These are phyloP conservation scores for Diorhabda sublineata DNA, from an alignment of 1,140 invertebrate species.

Conservation along the genomic window DNA sequence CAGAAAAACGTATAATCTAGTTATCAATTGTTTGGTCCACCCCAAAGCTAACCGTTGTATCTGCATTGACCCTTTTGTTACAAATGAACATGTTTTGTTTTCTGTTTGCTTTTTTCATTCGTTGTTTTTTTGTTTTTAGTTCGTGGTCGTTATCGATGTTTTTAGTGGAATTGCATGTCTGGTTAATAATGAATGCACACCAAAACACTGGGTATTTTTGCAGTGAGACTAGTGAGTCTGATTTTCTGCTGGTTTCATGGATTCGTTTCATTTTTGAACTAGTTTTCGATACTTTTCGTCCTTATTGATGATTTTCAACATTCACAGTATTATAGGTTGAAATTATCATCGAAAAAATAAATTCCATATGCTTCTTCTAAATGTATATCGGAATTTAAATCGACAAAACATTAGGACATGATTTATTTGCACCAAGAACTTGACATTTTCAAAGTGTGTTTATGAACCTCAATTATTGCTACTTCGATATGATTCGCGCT, in stretches of 20 bases:
- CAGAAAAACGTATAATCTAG: slow-evolving; percentile 2
- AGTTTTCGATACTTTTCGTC: neutral
- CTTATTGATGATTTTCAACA: no score
- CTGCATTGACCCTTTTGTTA: slow-evolving; percentile 19
- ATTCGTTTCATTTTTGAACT: slow-evolving; percentile 9
- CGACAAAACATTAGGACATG: no score
- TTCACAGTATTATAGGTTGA: no score
- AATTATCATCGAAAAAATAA: no score
- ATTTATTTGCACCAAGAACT: no score
- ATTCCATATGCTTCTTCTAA: no score
- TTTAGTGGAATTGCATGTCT: slow-evolving; percentile 45
- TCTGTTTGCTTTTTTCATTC: slow-evolving; percentile 21
- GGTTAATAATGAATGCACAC: slow-evolving; percentile 42
- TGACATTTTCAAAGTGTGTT: no score
- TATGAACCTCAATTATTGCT: no score
- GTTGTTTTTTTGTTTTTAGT: slow-evolving; percentile 33
- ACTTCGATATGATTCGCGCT: no score
- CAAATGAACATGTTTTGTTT: slow-evolving; percentile 31
- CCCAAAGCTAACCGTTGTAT: slow-evolving; percentile 7
- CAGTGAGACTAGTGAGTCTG: slow-evolving; percentile 38
- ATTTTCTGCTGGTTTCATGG: slow-evolving; percentile 41
- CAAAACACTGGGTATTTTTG: slow-evolving; percentile 40
- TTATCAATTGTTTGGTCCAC: slow-evolving; percentile 6
- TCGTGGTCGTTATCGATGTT: slow-evolving; percentile 44
- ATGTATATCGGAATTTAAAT: no score